Conservation (phyloP, 2,888 invertebrate species). For the Actias luna region DNA sequence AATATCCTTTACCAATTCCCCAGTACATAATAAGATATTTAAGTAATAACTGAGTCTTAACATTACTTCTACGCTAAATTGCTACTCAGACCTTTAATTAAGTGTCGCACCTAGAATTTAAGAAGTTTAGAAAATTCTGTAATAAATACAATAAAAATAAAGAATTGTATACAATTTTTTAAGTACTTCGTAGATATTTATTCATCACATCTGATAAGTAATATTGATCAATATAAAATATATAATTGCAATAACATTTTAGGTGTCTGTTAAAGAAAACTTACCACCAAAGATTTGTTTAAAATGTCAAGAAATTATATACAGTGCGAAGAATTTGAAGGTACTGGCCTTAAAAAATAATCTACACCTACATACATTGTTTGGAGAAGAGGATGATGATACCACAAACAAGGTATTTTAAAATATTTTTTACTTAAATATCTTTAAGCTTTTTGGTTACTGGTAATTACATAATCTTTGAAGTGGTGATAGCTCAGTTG, state of each 20-base stretch:
- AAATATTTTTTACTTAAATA: neutral
- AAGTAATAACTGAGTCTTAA: too few species aligned
- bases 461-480: neutral
- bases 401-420: conserved; percentile 17
- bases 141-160: neutral
- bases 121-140: too few species aligned
- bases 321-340: conserved; percentile 42
- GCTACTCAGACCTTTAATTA: too few species aligned
- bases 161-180: too few species aligned
- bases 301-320: conserved; percentile 45
- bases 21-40: too few species aligned
- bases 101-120: too few species aligned
- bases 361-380: conserved; percentile 38
- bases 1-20: too few species aligned
- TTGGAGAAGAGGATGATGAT: conserved; percentile 28
- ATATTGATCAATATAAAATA: neutral
- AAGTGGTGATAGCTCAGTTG: too few species aligned
- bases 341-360: conserved; percentile 47
- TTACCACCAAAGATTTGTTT: conserved; percentile 57
- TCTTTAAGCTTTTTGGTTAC: neutral
- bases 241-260: conserved; percentile 13
- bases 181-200: neutral
- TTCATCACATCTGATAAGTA: neutral
- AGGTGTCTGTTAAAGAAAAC: conserved; percentile 42
- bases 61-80: too few species aligned